phyloP scores from a whole-genome alignment of 1,140 invertebrate genomes.

The Dendrolimus kikuchii region DNA sequence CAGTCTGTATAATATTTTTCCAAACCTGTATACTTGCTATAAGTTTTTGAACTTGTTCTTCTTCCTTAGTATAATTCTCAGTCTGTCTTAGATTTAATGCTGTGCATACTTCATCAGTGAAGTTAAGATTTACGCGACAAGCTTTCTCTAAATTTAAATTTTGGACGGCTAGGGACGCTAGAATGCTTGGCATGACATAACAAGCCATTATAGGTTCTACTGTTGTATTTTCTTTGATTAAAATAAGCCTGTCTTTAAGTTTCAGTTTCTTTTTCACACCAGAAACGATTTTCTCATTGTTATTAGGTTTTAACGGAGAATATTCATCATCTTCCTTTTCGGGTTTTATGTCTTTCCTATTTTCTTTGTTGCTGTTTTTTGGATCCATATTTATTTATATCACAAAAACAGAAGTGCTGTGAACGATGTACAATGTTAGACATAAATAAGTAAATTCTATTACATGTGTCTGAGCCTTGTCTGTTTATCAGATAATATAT shows the following conservation, averaged over 20 bases:
- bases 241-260: constrained; percentile 68
- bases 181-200: constrained; percentile 84
- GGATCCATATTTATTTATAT: constrained; percentile 2
- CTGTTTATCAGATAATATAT: constrained; percentile 12
- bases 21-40: constrained; percentile 83
- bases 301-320: constrained; percentile 32
- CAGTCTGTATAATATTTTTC: constrained; percentile 84
- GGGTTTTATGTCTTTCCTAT: constrained; percentile 11
- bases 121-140: constrained; percentile 84
- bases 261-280: constrained; percentile 30
- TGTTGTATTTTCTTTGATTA: constrained; percentile 78
- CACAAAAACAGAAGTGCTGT: not conserved
- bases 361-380: constrained; percentile 15
- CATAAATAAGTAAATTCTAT: constrained; percentile 6
- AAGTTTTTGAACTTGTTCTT: constrained; percentile 81
- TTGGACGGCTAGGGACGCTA: constrained; percentile 82
- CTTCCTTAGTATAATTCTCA: constrained; percentile 79
- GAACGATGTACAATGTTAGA: constrained; percentile 6
- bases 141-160: constrained; percentile 90
- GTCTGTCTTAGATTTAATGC: constrained; percentile 80
- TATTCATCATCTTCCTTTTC: constrained; percentile 21
- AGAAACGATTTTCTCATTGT: constrained; percentile 20
- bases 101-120: constrained; percentile 78
- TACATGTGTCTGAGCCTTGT: constrained; percentile 9
- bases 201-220: constrained; percentile 85